These are phyloP conservation scores for Amniataba percoides DNA, from an alignment of 2,797 vertebrate species.

Conservation along the genomic window DNA sequence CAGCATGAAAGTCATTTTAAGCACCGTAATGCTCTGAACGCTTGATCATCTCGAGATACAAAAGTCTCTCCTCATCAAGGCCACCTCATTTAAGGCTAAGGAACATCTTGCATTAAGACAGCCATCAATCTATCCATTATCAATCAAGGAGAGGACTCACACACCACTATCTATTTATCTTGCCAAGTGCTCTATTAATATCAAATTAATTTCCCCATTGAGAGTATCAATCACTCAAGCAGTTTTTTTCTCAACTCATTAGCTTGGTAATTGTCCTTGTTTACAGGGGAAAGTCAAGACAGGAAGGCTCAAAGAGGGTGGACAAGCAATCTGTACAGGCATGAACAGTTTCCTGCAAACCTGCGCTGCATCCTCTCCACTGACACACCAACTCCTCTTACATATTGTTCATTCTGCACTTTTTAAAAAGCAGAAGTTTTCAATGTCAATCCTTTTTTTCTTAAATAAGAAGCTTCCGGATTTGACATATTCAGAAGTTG, in stretches of 20 bases:
- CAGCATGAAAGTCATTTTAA: conserved; percentile 10
- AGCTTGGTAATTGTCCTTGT: conserved; percentile 88
- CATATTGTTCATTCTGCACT: conserved; percentile 8
- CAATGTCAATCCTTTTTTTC: conserved; percentile 5
- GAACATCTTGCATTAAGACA: conserved; percentile 76
- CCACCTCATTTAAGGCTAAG: conserved; percentile 65
- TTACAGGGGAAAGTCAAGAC: conserved; percentile 83
- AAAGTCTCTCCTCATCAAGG: conserved; percentile 65
- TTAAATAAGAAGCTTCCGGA: not conserved
- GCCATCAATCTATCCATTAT: conserved; percentile 84
- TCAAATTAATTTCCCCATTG: conserved; percentile 85
- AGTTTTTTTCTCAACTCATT: conserved; percentile 82
- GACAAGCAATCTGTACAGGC: conserved; percentile 49
- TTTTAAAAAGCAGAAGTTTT: conserved; percentile 22
- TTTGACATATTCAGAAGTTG: conserved; percentile 54
- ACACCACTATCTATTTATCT: conserved; percentile 86
- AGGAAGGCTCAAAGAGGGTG: conserved; percentile 62
- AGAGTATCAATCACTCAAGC: conserved; percentile 86
- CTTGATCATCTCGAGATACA: conserved; percentile 50
- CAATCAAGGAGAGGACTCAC: conserved; percentile 82
- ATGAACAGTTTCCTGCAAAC: conserved; percentile 33
- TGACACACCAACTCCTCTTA: not conserved
- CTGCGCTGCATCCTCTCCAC: conserved; percentile 18
- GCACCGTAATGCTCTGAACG: conserved; percentile 9
- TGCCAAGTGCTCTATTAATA: conserved; percentile 87